These are phyloP conservation scores for Aporophyla lueneburgensis DNA, from an alignment of 2,888 invertebrate genomes.

Conservation along the genomic window DNA sequence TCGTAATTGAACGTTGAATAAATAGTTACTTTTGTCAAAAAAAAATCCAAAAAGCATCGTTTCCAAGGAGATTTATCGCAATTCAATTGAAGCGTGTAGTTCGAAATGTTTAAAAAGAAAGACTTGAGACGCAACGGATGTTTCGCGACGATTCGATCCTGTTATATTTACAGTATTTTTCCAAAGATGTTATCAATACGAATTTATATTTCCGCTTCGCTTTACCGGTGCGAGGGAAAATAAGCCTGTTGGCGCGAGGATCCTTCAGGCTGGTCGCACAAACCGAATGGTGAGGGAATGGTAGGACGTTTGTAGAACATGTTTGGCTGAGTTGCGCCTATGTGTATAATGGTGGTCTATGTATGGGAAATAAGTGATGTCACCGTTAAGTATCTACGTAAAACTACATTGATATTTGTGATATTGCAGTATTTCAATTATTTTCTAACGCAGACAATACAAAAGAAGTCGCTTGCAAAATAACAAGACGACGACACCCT, in stretches of 20 bases:
- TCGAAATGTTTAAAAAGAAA: conserved; percentile 31
- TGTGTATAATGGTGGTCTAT: background rate
- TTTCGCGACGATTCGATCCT: conserved; percentile 48
- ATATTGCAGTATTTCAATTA: background rate
- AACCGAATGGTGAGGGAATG: conserved; percentile 76
- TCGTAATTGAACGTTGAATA: background rate
- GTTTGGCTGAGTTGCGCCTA: background rate
- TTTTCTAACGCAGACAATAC: conserved; percentile 10
- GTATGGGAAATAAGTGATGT: background rate
- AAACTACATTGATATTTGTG: background rate
- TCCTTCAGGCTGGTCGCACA: conserved; percentile 75
- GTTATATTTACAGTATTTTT: conserved; percentile 61
- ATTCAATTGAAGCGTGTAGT: conserved; percentile 48
- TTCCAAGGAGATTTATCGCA: conserved; percentile 1
- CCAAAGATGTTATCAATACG: conserved; percentile 63
- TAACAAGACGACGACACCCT: conserved; percentile 15
- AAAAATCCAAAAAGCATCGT: background rate
- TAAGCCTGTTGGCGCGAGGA: conserved; percentile 65
- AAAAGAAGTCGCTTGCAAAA: conserved; percentile 19
- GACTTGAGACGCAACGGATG: conserved; percentile 21
- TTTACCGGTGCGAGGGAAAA: conserved; percentile 60
- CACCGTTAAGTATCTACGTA: background rate
- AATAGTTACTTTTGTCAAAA: too few species aligned
- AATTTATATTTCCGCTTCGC: conserved; percentile 70
- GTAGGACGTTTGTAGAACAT: conserved; percentile 29